A percentile compares a stretch with the other conserved stretches of the same genome.
phyloP scores from a whole-genome alignment of 2,888 invertebrate genomes.

The Eledone cirrhosa region DNA sequence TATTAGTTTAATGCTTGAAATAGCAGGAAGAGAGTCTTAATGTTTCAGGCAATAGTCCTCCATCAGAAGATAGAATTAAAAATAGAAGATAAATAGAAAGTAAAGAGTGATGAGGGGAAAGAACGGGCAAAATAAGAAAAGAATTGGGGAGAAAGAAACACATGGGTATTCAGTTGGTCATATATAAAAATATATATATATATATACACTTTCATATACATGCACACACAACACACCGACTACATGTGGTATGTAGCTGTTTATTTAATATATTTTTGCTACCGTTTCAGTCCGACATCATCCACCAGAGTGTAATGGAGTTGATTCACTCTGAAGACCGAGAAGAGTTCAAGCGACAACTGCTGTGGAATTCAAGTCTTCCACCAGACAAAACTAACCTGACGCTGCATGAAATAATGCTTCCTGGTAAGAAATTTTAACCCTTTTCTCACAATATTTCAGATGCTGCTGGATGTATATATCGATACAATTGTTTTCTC shows the following conservation, averaged over 20 bases:
- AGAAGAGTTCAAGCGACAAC: slow-evolving; percentile 93
- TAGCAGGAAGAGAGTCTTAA: no score
- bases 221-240: not conserved
- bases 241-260: no score
- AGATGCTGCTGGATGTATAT: no score
- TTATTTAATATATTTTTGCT: not conserved
- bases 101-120: no score
- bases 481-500: no score
- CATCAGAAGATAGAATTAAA: no score
- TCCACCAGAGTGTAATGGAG: slow-evolving; percentile 99
- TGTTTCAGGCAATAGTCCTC: no score
- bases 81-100: no score
- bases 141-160: not conserved
- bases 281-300: slow-evolving; percentile 92
- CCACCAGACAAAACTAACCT: slow-evolving; percentile 67
- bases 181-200: not conserved
- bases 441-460: no score
- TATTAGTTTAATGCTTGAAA: no score
- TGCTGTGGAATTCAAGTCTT: slow-evolving; percentile 69
- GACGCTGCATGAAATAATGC: slow-evolving; percentile 86
- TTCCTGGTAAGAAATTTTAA: slow-evolving; percentile 71
- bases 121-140: no score
- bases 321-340: slow-evolving; percentile 98
- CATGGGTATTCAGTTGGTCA: not conserved
- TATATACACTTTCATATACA: not conserved